phyloP scores from a whole-genome alignment of 2,797 vertebrate genomes.

The Eulemur mongoz region DNA sequence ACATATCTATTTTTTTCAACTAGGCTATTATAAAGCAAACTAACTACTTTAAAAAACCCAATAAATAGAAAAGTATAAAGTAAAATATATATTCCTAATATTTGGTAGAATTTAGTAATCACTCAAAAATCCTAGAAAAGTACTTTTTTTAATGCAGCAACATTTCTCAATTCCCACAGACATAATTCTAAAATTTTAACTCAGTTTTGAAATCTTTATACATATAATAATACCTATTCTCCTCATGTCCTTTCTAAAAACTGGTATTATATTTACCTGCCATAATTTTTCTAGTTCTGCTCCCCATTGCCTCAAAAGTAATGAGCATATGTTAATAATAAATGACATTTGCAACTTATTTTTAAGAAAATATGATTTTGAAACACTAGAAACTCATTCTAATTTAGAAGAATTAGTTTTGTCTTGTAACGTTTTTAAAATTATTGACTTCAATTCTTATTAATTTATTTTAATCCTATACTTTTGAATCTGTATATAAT shows the following conservation, averaged over 20 bases:
- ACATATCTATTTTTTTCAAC: neutral
- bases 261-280: neutral
- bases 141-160: neutral
- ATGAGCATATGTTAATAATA: neutral
- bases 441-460: neutral
- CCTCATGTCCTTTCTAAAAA: neutral
- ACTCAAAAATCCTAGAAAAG: neutral
- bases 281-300: neutral
- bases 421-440: neutral
- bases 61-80: neutral
- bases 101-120: neutral
- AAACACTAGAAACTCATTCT: neutral
- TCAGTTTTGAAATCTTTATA: neutral
- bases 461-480: neutral
- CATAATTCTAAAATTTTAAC: neutral
- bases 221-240: neutral
- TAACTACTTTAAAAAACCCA: neutral
- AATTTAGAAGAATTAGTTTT: neutral
- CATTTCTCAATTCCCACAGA: neutral
- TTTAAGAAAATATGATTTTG: neutral
- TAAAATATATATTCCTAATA: neutral
- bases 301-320: neutral
- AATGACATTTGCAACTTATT: neutral
- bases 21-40: neutral
- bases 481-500: neutral